Evolutionary conservation across 2,797 vertebrate genomes (phyloP), one percentile per base, ranked within the genome.

Genomic region (Phyllotis vaccarum): DNA sequence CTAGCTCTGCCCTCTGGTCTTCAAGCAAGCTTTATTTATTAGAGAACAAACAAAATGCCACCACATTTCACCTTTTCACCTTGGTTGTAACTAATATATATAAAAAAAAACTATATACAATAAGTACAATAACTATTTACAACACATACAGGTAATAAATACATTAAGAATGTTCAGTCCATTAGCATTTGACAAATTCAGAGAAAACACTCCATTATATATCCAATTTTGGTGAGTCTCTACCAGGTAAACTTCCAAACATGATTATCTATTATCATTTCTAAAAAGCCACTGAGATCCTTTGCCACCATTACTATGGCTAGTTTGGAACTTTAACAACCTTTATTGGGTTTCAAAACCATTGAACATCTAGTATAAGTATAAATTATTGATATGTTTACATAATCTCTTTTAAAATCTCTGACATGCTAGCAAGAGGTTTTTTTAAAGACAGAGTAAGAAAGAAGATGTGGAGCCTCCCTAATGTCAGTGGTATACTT

Each of bases 341-440:
- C 34, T 54, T 60, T 86, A 78, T 17, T 80, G 56, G 49, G 14
- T 70, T 81, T 81, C n/a, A 70, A 74, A 95, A 93, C 62, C 27
- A 94, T 19, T 80, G 12, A 89, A 12, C 80, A 89, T 78, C n/a
- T 78, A 72, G 22, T 49, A 58, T 43, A 24, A 95, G 29, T 52
- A 82, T 43, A 94, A 90, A 83, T 81, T 93, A 27, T 62, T 97
- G n/a, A 37, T 64, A 31, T 86, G 81, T 91, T 93, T 76, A 83
- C 34, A 62, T 56, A 90, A 79, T 12, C 29, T 75, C 56, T 93
- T 70, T 54, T 16, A 64, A 19, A 82, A 70, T 94, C 24, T 96
- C 37, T 72, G 64, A 86, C 17, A 16, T 54, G 76, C 66, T 91
- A 40, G 31, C 5, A 93, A 96, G 17, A 94, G 31, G 21, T 72